These are phyloP conservation scores for Lophotriccus pileatus DNA, from an alignment of 2,797 vertebrate species.

Conservation along the genomic window DNA sequence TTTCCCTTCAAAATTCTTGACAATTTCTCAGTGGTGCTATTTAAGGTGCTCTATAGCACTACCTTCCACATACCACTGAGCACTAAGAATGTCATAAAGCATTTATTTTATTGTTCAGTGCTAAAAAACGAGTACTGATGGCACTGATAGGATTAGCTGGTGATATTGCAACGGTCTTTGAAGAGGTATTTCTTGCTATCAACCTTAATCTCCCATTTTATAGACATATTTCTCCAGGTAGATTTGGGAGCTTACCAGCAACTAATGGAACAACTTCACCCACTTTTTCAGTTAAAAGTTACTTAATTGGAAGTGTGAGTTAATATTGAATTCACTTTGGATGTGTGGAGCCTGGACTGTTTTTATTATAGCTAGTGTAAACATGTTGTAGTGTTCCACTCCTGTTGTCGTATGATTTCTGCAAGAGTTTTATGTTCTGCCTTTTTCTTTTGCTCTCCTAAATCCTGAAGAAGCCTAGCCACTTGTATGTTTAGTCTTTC, in stretches of 20 bases:
- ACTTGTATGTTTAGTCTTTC: not conserved
- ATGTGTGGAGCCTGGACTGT: not conserved
- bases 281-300: not conserved
- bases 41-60: not conserved
- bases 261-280: not conserved
- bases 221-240: not conserved
- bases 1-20: not conserved
- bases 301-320: not conserved
- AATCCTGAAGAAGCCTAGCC: not conserved
- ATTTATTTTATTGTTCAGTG: not conserved
- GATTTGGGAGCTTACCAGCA: not conserved
- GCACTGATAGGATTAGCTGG: not conserved
- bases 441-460: not conserved
- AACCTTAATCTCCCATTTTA: not conserved
- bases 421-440: rapidly evolving
- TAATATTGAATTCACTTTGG: not conserved
- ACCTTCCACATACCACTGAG: not conserved
- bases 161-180: not conserved
- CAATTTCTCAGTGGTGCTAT: not conserved
- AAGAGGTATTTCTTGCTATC: not conserved
- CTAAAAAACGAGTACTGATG: not conserved
- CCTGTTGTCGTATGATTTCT: rapidly evolving
- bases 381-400: rapidly evolving
- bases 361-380: not conserved
- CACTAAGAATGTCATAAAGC: not conserved